Evolutionary conservation across 1,140 invertebrate species (phyloP), one percentile per base, ranked within the genome.

Genomic region (Agrilus planipennis): DNA sequence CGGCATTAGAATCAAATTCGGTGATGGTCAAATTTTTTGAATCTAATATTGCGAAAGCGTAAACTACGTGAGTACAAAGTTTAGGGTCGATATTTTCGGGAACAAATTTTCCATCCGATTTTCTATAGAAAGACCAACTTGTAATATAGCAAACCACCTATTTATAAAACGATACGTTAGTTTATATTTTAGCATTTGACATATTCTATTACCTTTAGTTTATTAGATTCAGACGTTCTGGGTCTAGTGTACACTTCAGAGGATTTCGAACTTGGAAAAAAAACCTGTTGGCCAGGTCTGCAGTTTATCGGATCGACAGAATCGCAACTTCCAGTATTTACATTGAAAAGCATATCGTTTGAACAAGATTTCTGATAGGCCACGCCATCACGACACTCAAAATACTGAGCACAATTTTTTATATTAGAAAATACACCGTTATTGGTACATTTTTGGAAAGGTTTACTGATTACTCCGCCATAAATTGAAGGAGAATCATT

Each of bases 41-140:
- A 55, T 89, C 83, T 12, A 91, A 60, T 9, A 78, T 79, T n/a
- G 85, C 86, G 58, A 90, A 94, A 0, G 89, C 86, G 50, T 93
- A 94, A 10, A 94, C 72, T 2, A 94, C 67, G 49, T 91, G 85
- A 0, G 87, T 89, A 53, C 90, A 94, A 0, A 93, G 69, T 27
- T 67, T 63, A 0, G 77, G 69, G 52, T 91, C 83, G 1, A 93
- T 62, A 46, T 87, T 73, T 64, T 91, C 88, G 0, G 89, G 89
- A 0, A 83, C 78, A 58, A 87, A 91, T 61, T 84, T 81, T 6
- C 80, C 87, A 41, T 82, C 78, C 0, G 71, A 78, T 49, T 84
- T 82, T 30, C 89, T 71, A 54, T 89, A 88, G 55, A 85, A 78
- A 0, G 87, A 76, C 89, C 89, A 92, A 50, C 81, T 91, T 1